These are phyloP conservation scores for Pteruthius melanotis DNA, from an alignment of 2,113 vertebrate genomes.

Conservation along the genomic window DNA sequence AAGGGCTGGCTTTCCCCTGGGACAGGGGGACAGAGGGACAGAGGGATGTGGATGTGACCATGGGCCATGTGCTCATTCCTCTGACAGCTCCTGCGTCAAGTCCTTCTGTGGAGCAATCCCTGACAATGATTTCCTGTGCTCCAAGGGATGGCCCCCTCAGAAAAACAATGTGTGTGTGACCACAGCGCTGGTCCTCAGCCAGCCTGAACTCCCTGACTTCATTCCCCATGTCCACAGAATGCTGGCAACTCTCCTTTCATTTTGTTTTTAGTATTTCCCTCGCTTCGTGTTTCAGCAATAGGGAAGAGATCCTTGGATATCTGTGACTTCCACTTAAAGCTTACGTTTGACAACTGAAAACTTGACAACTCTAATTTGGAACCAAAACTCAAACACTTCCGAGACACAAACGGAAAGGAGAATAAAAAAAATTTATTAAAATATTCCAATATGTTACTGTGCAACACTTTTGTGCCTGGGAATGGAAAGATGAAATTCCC, in stretches of 20 bases:
- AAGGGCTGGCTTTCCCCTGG: not conserved
- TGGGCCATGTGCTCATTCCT: not conserved
- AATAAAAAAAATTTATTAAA: not conserved
- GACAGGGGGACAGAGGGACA: not conserved
- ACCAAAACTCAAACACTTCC: not conserved
- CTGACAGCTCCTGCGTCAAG: not conserved
- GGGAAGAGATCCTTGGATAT: conserved; percentile 29
- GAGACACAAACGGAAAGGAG: not conserved
- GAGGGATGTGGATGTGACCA: not conserved
- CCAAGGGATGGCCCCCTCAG: not conserved
- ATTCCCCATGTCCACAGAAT: not conserved
- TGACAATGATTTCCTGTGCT: conserved; percentile 41
- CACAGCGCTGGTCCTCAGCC: conserved; percentile 50
- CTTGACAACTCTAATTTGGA: not conserved
- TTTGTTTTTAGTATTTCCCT: not conserved
- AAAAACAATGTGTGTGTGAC: not conserved
- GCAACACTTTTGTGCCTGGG: not conserved
- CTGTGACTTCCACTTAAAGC: conserved; percentile 43
- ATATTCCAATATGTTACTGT: not conserved
- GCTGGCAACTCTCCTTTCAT: conserved; percentile 34
- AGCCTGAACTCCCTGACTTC: conserved; percentile 24
- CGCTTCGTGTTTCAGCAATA: conserved; percentile 28
- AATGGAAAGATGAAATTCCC: not conserved
- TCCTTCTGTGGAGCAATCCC: not conserved
- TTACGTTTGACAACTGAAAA: conserved; percentile 17